phyloP scores from a whole-genome alignment of 2,888 invertebrate genomes.

The Hemistola chrysoprasaria region DNA sequence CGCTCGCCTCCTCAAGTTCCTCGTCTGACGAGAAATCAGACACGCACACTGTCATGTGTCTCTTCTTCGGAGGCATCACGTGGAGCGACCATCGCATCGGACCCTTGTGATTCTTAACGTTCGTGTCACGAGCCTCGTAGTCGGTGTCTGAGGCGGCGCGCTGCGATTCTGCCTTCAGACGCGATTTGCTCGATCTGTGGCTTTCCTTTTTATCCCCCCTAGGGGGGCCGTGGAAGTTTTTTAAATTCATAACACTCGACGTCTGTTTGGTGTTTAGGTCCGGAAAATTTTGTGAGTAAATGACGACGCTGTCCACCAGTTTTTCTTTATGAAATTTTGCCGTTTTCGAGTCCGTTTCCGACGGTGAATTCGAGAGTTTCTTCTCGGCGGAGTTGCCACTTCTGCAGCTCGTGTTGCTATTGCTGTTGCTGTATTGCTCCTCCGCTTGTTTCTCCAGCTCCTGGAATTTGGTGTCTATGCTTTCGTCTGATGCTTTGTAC shows the following conservation, averaged over 20 bases:
- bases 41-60: slow-evolving; percentile 63
- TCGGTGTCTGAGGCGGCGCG: slow-evolving; percentile 72
- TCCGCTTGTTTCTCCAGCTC: slow-evolving; percentile 85
- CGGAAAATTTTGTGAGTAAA: slow-evolving; percentile 76
- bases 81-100: slow-evolving; percentile 66
- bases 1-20: slow-evolving; percentile 50
- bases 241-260: slow-evolving; percentile 72
- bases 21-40: slow-evolving; percentile 73
- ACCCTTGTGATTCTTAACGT: slow-evolving; percentile 55
- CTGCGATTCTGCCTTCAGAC: slow-evolving; percentile 56
- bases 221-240: slow-evolving; percentile 80
- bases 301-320: slow-evolving; percentile 67
- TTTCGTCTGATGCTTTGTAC: slow-evolving; percentile 81
- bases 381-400: slow-evolving; percentile 68
- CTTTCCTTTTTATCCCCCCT: slow-evolving; percentile 79
- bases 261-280: slow-evolving; percentile 63
- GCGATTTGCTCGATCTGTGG: slow-evolving; percentile 57
- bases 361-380: slow-evolving; percentile 41
- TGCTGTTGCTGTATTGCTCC: slow-evolving; percentile 84
- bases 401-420: slow-evolving; percentile 75
- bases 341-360: slow-evolving; percentile 50
- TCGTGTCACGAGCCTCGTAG: slow-evolving; percentile 58
- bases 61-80: slow-evolving; percentile 64
- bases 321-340: slow-evolving; percentile 72
- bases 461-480: slow-evolving; percentile 81